A percentile compares a stretch with the other conserved stretches of the same genome.
Evolutionary conservation across 2,113 vertebrate genomes (phyloP).

Genomic region (Nyctereutes procyonoides): DNA sequence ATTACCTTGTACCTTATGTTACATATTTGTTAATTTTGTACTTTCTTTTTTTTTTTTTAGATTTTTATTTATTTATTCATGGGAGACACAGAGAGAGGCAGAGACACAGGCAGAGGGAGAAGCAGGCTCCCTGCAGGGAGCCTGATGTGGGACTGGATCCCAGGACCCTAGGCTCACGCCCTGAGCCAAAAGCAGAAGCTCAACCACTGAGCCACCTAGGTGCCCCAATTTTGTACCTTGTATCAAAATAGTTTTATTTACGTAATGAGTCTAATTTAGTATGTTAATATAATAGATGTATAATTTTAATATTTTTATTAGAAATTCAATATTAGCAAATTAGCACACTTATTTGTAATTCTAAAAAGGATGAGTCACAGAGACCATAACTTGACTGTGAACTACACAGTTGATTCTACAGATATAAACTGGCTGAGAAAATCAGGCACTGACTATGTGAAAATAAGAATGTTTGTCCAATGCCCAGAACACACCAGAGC

Average conservation of each 20-base stretch:
- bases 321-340: not conserved
- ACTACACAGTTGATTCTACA: not conserved
- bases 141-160: no score
- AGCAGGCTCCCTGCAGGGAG: no score
- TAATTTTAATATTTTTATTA: constrained; percentile 30
- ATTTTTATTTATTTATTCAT: no score
- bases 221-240: not conserved
- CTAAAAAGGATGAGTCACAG: not conserved
- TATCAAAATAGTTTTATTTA: not conserved
- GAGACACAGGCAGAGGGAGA: no score
- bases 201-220: no score
- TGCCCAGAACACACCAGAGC: not conserved
- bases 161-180: no score
- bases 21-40: not conserved
- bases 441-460: not conserved
- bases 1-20: not conserved
- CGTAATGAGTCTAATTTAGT: constrained; percentile 7
- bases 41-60: not conserved
- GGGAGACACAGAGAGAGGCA: no score
- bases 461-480: not conserved
- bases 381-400: not conserved
- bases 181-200: no score
- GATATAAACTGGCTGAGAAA: not conserved
- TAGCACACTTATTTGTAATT: not conserved
- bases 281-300: not conserved